A percentile compares a stretch with the other conserved stretches of the same genome.
Evolutionary conservation across 2,797 vertebrate species (phyloP).

Genomic region (Spinus olivaceus): DNA sequence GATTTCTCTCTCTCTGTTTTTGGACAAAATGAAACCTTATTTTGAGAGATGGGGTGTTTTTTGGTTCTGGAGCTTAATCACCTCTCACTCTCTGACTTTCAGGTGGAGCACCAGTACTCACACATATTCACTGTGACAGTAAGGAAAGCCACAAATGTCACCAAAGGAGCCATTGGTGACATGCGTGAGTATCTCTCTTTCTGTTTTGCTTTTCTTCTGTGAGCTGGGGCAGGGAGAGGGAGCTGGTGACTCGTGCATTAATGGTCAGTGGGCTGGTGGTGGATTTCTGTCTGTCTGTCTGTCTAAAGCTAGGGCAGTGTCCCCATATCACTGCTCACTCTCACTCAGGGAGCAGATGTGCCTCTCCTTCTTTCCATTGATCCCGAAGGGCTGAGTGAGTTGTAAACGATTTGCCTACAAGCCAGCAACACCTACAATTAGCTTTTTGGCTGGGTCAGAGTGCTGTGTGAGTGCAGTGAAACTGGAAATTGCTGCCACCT

Average conservation of each 20-base stretch:
- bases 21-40: neutral
- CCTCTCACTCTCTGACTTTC: conserved; percentile 58
- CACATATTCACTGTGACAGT: conserved; percentile 90
- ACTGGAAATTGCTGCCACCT: neutral
- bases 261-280: neutral
- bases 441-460: neutral
- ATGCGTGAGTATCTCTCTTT: conserved; percentile 83
- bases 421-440: neutral
- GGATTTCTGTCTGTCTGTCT: neutral
- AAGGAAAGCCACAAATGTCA: conserved; percentile 87
- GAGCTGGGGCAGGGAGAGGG: neutral
- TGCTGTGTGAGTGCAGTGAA: neutral
- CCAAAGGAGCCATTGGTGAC: conserved; percentile 93
- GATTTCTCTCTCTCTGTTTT: neutral
- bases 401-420: conserved; percentile 10
- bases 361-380: neutral
- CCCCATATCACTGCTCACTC: neutral
- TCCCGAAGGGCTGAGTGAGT: neutral
- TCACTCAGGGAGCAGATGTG: neutral
- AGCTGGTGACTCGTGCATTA: neutral
- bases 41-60: neutral
- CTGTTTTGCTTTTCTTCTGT: neutral
- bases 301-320: neutral
- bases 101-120: conserved; percentile 97
- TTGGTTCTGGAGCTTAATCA: neutral